These are phyloP conservation scores for Miopithecus talapoin DNA, from an alignment of 2,797 vertebrate genomes.

Conservation along the genomic window DNA sequence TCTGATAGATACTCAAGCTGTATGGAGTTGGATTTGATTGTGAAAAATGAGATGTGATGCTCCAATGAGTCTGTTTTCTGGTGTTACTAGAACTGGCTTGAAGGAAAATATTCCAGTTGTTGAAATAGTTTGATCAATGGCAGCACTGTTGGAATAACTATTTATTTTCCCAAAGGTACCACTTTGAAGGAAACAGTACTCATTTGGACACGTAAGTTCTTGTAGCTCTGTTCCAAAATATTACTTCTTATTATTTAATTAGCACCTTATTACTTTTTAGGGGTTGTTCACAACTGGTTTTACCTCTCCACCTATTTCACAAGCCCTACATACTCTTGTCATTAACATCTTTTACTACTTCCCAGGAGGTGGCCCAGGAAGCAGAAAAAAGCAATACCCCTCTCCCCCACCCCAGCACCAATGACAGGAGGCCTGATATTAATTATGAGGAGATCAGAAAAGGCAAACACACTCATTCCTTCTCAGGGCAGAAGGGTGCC, in stretches of 20 bases:
- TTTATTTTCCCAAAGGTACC: neutral
- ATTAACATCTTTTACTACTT: neutral
- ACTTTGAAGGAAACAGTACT: neutral
- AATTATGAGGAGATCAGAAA: neutral
- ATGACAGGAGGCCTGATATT: neutral
- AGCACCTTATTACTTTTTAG: neutral
- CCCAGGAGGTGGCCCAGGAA: neutral
- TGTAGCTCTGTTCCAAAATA: neutral
- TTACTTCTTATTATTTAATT: slow-evolving; percentile 21
- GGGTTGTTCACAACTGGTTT: neutral
- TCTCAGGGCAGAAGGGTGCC: neutral
- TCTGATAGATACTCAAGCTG: neutral
- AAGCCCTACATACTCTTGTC: neutral
- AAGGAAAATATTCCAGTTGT: neutral
- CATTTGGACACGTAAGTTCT: neutral
- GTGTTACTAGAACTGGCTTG: neutral
- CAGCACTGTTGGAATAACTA: neutral
- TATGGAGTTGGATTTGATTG: neutral
- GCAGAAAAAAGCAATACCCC: neutral
- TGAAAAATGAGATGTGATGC: neutral
- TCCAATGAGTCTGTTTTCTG: neutral
- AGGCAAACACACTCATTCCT: neutral
- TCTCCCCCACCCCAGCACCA: neutral
- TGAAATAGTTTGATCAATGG: slow-evolving; percentile 17
- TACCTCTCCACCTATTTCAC: neutral